Conservation (phyloP, 2,113 vertebrate genomes). For the Brachirus orientalis region DNA sequence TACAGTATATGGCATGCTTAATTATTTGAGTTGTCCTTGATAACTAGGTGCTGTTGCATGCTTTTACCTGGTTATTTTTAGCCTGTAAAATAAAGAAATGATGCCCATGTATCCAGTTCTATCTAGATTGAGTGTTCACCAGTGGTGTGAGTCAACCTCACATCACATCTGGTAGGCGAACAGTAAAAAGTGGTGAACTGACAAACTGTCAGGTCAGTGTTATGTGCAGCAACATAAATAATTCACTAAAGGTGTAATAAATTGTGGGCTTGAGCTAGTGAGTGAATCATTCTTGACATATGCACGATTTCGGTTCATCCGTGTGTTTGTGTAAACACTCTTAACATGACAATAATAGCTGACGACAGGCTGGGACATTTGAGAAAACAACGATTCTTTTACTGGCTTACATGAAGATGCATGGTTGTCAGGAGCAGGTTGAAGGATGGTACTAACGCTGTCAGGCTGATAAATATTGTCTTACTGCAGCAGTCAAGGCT, state of each 20-base stretch:
- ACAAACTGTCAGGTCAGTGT: slow-evolving; percentile 36
- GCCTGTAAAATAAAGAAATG: background rate
- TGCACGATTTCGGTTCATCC: slow-evolving; percentile 61
- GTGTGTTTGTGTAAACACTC: slow-evolving; percentile 69
- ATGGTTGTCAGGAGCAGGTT: slow-evolving; percentile 37
- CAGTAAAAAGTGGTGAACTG: slow-evolving; percentile 19
- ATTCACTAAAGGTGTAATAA: slow-evolving; percentile 65
- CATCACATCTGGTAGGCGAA: too few relatives aligned
- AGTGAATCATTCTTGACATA: slow-evolving; percentile 78
- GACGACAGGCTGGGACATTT: slow-evolving; percentile 60
- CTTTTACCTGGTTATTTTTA: background rate
- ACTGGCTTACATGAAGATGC: slow-evolving; percentile 41
- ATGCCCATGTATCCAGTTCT: background rate
- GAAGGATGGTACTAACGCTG: slow-evolving; percentile 9
- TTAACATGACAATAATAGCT: slow-evolving; percentile 71
- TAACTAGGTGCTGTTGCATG: background rate
- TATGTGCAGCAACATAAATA: slow-evolving; percentile 60
- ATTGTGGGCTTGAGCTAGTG: slow-evolving; percentile 64
- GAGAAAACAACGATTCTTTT: slow-evolving; percentile 55
- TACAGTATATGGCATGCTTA: background rate
- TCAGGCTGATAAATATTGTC: too few relatives aligned
- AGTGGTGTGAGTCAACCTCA: too few relatives aligned
- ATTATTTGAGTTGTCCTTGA: too few relatives aligned
- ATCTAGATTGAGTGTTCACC: slow-evolving; percentile 21
- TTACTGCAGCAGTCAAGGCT: background rate